Base-by-base conservation (phyloP, 2,888 invertebrate genomes). In the Lasioglossum marginatum region DNA sequence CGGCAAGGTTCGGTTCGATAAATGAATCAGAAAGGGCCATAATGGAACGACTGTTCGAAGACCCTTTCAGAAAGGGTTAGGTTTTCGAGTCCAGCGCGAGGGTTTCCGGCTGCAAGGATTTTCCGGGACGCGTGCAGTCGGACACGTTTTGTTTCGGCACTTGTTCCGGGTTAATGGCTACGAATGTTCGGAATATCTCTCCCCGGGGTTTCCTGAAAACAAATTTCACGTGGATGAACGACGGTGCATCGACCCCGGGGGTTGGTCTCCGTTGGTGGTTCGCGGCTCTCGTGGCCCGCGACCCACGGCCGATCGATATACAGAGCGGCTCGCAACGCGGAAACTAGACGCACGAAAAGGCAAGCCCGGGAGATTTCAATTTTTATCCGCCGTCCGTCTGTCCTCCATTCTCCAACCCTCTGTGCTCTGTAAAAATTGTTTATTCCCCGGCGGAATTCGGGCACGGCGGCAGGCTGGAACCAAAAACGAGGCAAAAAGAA, bases 151-250 rank as follows among this genome's bases (percentile, higher is more conserved):
- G 85, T 86, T 87, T 83, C 83, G 77, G 23, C 31, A 4, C 37
- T 48, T 48, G 48, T 48, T 48, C 52, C 77, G 68, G 82, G 83
- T 77, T 86, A 89, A 87, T 79, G 85, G 79, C 81, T 87, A 83
- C 83, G 89, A 89, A 89, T 89, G 89, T 86, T 86, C 85, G 72
- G 85, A 87, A 89, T 77, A 82, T 83, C 83, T 87, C 82, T 74
- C 77, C 63, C 57, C 72, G 78, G 82, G 79, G 57, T 66, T 78
- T 66, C 73, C 87, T 87, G 87, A 90, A 90, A 90, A 90, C 88
- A 88, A 90, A 90, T 90, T 88, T 90, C 88, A 71, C 88, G 87
- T 81, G 83, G 90, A 81, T 85, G 80, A 88, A 77, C 81, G 82
- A 71, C 79, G 82, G 88, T 88, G 82, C 89, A 90, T 87, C 89